phyloP scores from a whole-genome alignment of 2,797 vertebrate genomes.

The Hypotaenidia philippensis region DNA sequence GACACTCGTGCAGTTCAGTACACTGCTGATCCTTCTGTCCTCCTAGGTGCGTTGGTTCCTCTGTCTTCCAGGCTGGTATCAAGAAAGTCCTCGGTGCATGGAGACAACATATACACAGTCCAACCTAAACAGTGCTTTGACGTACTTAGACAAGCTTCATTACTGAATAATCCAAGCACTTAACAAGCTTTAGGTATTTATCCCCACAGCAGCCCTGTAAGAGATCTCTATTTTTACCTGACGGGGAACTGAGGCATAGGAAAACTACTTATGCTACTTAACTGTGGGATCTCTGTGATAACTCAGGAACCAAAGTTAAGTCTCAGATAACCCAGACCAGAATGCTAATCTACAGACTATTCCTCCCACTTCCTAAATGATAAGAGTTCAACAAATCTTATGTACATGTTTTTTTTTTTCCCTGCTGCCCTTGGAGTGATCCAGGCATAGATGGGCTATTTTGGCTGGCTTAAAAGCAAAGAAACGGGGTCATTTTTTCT shows the following conservation, averaged over 20 bases:
- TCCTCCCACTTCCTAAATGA: not conserved
- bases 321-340: slow-evolving; percentile 7
- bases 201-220: not conserved
- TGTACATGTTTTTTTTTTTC: not conserved
- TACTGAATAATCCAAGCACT: slow-evolving; percentile 27
- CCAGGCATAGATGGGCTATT: not conserved
- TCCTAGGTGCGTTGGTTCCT: not conserved
- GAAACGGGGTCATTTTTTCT: not conserved
- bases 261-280: slow-evolving; percentile 62
- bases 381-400: not conserved
- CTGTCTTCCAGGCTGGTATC: not conserved
- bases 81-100: not conserved
- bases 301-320: not conserved
- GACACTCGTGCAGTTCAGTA: not conserved
- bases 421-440: not conserved
- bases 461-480: not conserved
- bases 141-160: slow-evolving; percentile 18
- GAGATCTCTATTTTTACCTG: slow-evolving; percentile 49
- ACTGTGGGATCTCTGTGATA: not conserved
- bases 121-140: not conserved
- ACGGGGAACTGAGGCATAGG: not conserved
- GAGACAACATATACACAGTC: not conserved
- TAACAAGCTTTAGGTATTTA: slow-evolving; percentile 31
- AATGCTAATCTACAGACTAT: not conserved
- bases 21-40: rapidly evolving